Conservation (phyloP, 2,113 vertebrate genomes). For the Oreotrochilus melanogaster region DNA sequence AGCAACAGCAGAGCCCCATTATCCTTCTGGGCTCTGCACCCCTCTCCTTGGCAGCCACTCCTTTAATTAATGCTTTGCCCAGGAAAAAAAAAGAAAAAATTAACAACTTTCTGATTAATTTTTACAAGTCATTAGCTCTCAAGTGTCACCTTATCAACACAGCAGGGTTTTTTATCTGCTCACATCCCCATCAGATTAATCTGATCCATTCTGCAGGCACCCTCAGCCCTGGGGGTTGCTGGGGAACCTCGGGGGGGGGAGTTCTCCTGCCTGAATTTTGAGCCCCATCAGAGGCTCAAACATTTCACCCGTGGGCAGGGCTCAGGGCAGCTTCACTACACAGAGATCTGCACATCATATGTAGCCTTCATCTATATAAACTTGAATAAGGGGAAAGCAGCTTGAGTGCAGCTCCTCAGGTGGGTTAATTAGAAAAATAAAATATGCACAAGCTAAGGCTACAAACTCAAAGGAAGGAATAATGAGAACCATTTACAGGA, state of each 20-base stretch:
- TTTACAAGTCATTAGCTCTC: background rate
- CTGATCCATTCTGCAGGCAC: background rate
- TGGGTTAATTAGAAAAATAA: background rate
- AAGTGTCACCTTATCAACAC: background rate
- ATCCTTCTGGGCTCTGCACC: background rate
- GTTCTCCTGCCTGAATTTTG: background rate
- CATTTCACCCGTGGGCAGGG: fast-evolving
- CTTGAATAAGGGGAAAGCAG: background rate
- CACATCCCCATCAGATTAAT: background rate
- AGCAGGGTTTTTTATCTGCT: background rate
- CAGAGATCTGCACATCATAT: fast-evolving
- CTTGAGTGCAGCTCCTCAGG: fast-evolving
- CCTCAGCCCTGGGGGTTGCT: no score
- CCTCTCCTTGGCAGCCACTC: background rate
- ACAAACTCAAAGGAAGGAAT: background rate
- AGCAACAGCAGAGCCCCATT: no score
- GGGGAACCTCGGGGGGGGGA: background rate
- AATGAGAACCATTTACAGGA: background rate
- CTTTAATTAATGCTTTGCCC: background rate
- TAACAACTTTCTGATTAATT: background rate
- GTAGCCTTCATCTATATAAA: fast-evolving
- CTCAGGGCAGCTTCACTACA: background rate
- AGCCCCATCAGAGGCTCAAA: background rate
- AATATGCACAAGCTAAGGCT: fast-evolving
- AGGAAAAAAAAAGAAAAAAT: background rate